Percentiles rank a stretch among this genome's conserved stretches.
phyloP scores from a whole-genome alignment of 2,797 vertebrate species.

The Myotis pilosus region DNA sequence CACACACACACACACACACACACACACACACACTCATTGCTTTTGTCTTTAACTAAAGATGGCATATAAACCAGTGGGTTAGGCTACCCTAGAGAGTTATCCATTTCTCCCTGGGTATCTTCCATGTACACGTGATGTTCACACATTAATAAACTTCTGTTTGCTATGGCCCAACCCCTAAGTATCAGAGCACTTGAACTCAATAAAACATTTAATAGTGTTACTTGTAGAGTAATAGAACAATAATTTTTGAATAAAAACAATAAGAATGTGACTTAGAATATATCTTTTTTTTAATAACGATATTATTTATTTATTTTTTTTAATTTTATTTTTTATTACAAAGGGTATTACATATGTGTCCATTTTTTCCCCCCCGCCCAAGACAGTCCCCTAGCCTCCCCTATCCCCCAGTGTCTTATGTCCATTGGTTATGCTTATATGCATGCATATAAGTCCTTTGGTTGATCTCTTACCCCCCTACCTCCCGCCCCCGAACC shows the following conservation, averaged over 20 bases:
- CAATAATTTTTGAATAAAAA: not conserved
- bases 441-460: too few species aligned
- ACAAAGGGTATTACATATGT: too few species aligned
- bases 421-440: too few species aligned
- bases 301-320: too few species aligned
- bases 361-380: too few species aligned
- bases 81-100: not conserved
- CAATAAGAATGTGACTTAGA: not conserved
- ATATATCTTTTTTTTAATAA: too few species aligned
- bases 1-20: not conserved
- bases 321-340: too few species aligned
- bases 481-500: too few species aligned
- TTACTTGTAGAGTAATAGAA: not conserved
- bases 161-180: not conserved
- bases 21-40: not conserved
- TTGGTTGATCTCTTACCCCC: too few species aligned
- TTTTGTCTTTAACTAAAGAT: not conserved
- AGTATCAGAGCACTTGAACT: not conserved
- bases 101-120: not conserved
- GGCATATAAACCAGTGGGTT: not conserved
- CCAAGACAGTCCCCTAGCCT: too few species aligned
- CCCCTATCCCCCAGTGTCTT: too few species aligned
- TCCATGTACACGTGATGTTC: not conserved
- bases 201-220: not conserved
- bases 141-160: not conserved